Conservation (phyloP, 2,888 invertebrate genomes). For the Epinotia ramella region DNA sequence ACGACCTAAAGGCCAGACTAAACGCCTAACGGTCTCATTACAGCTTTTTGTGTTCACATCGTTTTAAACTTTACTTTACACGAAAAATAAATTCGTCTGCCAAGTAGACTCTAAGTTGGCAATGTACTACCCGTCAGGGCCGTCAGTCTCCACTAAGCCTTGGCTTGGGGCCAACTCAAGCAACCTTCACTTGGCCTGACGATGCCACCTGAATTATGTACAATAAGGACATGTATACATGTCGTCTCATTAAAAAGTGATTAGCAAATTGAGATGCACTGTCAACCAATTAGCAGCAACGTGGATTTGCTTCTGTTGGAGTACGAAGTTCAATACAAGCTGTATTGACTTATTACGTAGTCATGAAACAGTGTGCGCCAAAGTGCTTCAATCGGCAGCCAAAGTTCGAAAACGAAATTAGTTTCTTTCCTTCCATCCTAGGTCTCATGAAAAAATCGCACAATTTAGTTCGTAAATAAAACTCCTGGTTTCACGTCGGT, state of each 20-base stretch:
- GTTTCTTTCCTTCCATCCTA: background rate
- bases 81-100: constrained; percentile 36
- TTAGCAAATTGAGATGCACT: background rate
- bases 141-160: constrained; percentile 36
- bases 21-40: constrained; percentile 9
- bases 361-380: constrained; percentile 3
- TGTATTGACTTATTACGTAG: constrained; percentile 28
- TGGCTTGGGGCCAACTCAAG: constrained; percentile 35
- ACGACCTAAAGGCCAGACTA: constrained; percentile 6
- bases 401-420: background rate
- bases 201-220: constrained; percentile 14
- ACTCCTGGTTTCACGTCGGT: background rate
- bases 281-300: constrained; percentile 8
- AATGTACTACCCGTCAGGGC: constrained; percentile 34
- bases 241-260: background rate
- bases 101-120: constrained; percentile 25
- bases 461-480: background rate
- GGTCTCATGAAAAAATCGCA: background rate
- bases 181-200: constrained; percentile 15
- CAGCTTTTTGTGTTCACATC: constrained; percentile 19
- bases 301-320: constrained; percentile 1
- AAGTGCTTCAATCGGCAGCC: background rate
- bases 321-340: constrained; percentile 4
- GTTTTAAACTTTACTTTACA: constrained; percentile 16
- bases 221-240: background rate